A percentile compares a stretch with the other conserved stretches of the same genome.
Evolutionary conservation across 2,797 vertebrate genomes (phyloP).

Genomic region (Cynopterus sphinx): DNA sequence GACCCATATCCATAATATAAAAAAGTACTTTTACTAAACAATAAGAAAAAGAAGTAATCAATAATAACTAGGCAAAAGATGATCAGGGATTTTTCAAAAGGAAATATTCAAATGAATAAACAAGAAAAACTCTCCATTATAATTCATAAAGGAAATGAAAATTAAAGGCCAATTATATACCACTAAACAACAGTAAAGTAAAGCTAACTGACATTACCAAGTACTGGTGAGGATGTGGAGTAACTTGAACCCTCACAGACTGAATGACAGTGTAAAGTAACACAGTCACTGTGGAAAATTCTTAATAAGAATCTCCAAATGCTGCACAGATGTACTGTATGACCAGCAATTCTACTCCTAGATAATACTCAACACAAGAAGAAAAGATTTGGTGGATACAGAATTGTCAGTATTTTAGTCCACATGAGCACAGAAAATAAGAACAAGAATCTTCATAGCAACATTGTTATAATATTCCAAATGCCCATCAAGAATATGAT

Average conservation of each 20-base stretch:
- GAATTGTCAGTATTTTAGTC: not conserved
- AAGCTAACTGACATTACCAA: not conserved
- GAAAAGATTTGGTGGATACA: not conserved
- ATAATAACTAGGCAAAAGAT: not conserved
- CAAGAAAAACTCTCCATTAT: not conserved
- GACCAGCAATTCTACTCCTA: not conserved
- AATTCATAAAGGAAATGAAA: not conserved
- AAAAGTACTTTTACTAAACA: not conserved
- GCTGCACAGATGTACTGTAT: not conserved
- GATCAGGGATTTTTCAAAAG: not conserved
- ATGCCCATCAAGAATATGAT: not conserved
- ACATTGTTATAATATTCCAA: not conserved
- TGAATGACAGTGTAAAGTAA: not conserved
- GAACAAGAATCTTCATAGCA: not conserved
- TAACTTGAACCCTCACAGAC: not conserved
- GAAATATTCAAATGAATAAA: not conserved
- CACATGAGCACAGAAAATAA: not conserved
- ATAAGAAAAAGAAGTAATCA: not conserved
- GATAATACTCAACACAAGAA: not conserved
- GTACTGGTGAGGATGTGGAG: not conserved
- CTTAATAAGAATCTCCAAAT: not conserved
- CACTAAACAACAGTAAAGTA: not conserved
- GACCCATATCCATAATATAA: not conserved
- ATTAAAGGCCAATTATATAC: not conserved
- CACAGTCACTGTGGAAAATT: not conserved